Evolutionary conservation across 2,113 vertebrate genomes (phyloP).

Genomic region (Progne subis): DNA sequence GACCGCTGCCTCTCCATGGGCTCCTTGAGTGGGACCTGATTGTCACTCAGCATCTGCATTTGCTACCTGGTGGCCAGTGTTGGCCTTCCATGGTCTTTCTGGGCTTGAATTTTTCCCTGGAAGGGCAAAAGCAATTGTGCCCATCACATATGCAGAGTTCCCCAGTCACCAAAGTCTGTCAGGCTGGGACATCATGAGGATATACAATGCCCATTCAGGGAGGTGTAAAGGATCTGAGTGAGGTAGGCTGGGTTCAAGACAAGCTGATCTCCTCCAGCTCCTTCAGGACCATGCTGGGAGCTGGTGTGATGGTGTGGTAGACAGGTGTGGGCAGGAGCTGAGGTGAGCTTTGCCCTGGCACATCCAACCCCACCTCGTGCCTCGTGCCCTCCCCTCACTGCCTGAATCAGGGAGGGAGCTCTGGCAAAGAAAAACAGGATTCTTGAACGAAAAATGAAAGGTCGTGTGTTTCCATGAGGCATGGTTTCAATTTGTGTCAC

Average conservation of each 20-base stretch:
- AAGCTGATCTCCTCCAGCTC: background rate
- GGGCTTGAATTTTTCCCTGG: background rate
- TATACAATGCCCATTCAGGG: background rate
- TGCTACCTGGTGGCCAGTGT: background rate
- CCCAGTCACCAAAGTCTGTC: background rate
- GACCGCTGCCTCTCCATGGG: background rate
- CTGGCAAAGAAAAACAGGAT: background rate
- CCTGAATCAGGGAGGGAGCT: background rate
- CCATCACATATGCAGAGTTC: background rate
- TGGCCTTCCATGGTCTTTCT: background rate
- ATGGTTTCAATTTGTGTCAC: constrained; percentile 50
- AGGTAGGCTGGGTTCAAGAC: background rate
- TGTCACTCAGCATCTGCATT: background rate
- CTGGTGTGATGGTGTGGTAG: background rate
- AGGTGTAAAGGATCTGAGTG: background rate
- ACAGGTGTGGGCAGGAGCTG: background rate
- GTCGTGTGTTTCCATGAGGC: background rate
- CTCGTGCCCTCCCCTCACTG: background rate
- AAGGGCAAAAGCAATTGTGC: background rate
- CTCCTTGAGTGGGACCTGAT: background rate
- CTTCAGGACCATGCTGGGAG: background rate
- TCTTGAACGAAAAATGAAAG: background rate
- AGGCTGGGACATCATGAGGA: background rate
- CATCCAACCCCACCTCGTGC: background rate
- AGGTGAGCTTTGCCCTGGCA: background rate